Percentiles rank a stretch among this genome's conserved stretches.
Conservation (phyloP, 2,888 invertebrate genomes). For the Pyrrhosoma nymphula region DNA sequence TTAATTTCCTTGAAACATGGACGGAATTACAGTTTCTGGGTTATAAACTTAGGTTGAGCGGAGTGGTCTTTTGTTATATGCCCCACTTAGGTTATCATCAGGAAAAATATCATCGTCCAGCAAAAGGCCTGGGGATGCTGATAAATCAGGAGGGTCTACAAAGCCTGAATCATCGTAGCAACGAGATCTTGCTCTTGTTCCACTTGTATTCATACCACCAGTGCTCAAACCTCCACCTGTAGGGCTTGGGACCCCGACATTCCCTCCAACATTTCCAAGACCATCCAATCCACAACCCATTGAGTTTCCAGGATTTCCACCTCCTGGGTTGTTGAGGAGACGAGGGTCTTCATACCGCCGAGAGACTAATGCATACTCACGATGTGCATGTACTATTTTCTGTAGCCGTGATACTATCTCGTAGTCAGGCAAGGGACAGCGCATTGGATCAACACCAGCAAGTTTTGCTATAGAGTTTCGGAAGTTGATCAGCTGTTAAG, state of each 20-base stretch:
- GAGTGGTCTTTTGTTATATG: conserved; percentile 81
- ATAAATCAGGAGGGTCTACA: conserved; percentile 83
- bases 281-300: conserved; percentile 70
- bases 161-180: conserved; percentile 86
- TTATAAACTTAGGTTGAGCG: conserved; percentile 17
- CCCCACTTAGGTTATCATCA: conserved; percentile 81
- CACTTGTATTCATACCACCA: conserved; percentile 77
- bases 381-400: conserved; percentile 91
- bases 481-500: conserved; percentile 84
- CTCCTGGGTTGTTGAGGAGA: conserved; percentile 72
- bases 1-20: neutral
- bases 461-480: conserved; percentile 86
- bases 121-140: conserved; percentile 67
- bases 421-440: conserved; percentile 84
- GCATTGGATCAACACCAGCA: conserved; percentile 83
- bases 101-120: conserved; percentile 80
- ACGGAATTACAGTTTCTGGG: neutral
- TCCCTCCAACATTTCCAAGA: conserved; percentile 69
- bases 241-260: conserved; percentile 78
- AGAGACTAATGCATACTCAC: conserved; percentile 91
- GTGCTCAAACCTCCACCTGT: conserved; percentile 73
- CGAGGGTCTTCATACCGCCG: conserved; percentile 85
- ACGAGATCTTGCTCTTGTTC: conserved; percentile 80
- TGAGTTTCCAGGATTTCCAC: conserved; percentile 32
- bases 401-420: conserved; percentile 89